Conservation (phyloP, 1,140 invertebrate species). For the Drosophila kurseongensis region DNA sequence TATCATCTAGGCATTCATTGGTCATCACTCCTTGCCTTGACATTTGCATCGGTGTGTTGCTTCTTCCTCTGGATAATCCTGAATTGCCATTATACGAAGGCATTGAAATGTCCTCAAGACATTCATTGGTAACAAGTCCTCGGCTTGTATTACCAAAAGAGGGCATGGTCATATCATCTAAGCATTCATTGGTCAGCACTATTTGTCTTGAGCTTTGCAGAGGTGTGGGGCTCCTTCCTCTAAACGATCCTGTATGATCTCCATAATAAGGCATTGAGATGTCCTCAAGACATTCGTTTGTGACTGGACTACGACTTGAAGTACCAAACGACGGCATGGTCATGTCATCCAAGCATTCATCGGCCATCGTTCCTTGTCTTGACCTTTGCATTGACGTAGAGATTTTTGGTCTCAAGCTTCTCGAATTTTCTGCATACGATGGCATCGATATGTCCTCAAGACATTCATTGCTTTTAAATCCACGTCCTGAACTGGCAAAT, state of each 20-base stretch:
- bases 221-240: not conserved
- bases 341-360: slow-evolving; percentile 1
- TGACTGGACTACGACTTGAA: not conserved
- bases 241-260: not conserved
- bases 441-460: slow-evolving; percentile 2
- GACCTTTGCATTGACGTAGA: not conserved
- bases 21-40: too few relatives aligned
- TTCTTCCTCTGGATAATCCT: too few relatives aligned
- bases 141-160: too few relatives aligned
- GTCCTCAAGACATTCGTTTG: not conserved
- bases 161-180: too few relatives aligned
- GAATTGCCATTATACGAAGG: too few relatives aligned
- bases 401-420: not conserved
- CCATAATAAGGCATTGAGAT: slow-evolving; percentile 4
- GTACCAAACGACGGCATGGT: slow-evolving; percentile 7
- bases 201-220: not conserved
- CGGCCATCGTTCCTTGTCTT: not conserved
- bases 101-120: too few relatives aligned
- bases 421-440: not conserved
- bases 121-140: too few relatives aligned
- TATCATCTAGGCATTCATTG: not conserved
- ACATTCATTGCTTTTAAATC: not conserved
- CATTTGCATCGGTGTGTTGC: too few relatives aligned
- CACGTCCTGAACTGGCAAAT: not conserved
- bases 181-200: not conserved